phyloP scores from a whole-genome alignment of 2,113 vertebrate genomes.

The Felis chaus region DNA sequence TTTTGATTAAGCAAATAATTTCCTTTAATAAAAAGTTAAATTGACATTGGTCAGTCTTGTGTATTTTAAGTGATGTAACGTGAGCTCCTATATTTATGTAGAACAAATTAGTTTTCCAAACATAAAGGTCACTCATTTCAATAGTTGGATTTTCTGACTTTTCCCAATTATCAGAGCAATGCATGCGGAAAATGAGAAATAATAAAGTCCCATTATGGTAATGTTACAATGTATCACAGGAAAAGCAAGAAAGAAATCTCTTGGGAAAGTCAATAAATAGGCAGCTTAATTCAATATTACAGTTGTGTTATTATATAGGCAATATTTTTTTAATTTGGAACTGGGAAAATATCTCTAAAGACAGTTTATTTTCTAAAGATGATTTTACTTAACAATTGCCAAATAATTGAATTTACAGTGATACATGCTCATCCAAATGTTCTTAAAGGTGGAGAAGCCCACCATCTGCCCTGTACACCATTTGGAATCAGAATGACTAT shows the following conservation, averaged over 20 bases:
- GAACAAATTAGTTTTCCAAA: constrained; percentile 62
- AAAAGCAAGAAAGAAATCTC: constrained; percentile 32
- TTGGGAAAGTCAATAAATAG: constrained; percentile 52
- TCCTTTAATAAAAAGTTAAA: constrained; percentile 40
- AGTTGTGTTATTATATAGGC: neutral
- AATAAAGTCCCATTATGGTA: constrained; percentile 21
- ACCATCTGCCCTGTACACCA: neutral
- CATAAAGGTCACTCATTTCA: constrained; percentile 52
- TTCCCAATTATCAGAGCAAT: constrained; percentile 64
- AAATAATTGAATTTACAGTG: constrained; percentile 43
- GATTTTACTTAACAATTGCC: constrained; percentile 33
- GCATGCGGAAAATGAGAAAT: constrained; percentile 70
- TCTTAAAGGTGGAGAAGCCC: neutral
- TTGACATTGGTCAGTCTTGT: neutral
- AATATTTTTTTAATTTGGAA: constrained; percentile 34
- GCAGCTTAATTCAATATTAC: constrained; percentile 54
- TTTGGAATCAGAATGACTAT: neutral
- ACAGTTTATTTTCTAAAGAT: constrained; percentile 37
- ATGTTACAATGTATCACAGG: constrained; percentile 44
- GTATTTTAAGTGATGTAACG: neutral
- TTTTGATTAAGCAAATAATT: constrained; percentile 50
- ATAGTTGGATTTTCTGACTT: constrained; percentile 8
- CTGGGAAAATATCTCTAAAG: constrained; percentile 13
- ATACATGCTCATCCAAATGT: neutral
- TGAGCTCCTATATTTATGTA: neutral